Conservation (phyloP, 2,113 vertebrate genomes). For the Otis tarda region DNA sequence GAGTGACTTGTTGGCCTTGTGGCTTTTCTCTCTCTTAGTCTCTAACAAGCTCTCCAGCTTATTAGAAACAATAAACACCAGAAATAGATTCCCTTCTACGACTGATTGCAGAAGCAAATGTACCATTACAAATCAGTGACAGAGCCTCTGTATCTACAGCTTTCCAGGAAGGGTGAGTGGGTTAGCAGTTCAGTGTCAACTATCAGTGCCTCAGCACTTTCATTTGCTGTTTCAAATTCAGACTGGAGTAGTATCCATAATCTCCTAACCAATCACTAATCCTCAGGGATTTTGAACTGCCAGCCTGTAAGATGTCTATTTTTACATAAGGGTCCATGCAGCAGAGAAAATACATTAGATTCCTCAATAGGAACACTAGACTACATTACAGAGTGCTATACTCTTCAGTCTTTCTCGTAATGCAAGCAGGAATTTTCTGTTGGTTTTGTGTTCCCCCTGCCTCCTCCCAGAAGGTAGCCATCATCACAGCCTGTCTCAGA, state of each 20-base stretch:
- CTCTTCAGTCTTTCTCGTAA: background rate
- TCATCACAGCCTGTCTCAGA: background rate
- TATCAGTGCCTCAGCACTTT: background rate
- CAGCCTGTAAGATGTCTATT: conserved; percentile 28
- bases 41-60: background rate
- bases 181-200: background rate
- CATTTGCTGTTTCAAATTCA: conserved; percentile 40
- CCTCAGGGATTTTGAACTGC: conserved; percentile 34
- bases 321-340: background rate
- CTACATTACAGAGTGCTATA: background rate
- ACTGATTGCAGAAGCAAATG: background rate
- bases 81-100: background rate
- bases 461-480: background rate
- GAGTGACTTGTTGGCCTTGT: background rate
- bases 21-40: background rate
- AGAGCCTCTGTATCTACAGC: background rate
- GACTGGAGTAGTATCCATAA: background rate
- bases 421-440: background rate
- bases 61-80: conserved; percentile 3
- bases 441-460: background rate
- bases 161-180: background rate
- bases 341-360: background rate
- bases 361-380: background rate
- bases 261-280: conserved; percentile 52
- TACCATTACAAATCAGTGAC: background rate